These are phyloP conservation scores for Sinocyclocheilus maitianheensis DNA, from an alignment of 2,113 vertebrate species.

Conservation along the genomic window DNA sequence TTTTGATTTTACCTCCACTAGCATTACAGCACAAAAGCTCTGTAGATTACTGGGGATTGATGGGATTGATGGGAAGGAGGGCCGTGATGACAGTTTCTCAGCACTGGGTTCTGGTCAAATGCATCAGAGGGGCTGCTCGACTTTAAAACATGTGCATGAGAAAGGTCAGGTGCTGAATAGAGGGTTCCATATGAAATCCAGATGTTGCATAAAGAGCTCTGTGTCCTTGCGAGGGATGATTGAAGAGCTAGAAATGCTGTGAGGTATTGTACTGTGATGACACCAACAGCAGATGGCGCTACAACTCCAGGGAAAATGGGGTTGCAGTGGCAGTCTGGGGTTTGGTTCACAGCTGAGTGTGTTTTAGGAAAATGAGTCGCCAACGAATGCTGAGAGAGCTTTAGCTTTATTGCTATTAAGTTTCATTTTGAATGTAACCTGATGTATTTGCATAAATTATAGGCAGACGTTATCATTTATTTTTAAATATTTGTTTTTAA, in stretches of 20 bases:
- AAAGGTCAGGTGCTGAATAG: conserved; percentile 40
- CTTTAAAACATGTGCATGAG: conserved; percentile 43
- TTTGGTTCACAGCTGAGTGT: conserved; percentile 79
- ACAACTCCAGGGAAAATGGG: conserved; percentile 80
- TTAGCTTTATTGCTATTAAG: conserved; percentile 56
- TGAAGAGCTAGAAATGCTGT: conserved; percentile 46
- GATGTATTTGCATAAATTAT: conserved; percentile 32
- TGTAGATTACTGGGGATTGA: conserved; percentile 50
- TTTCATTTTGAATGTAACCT: conserved; percentile 57
- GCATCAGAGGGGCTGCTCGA: conserved; percentile 23
- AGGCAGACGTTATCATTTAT: not conserved
- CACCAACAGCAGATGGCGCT: conserved; percentile 83
- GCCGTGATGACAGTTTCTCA: conserved; percentile 44
- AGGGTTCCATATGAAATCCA: conserved; percentile 48
- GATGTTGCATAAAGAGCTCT: conserved; percentile 48
- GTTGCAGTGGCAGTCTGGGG: conserved; percentile 74
- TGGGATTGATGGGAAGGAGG: conserved; percentile 2
- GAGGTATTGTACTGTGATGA: conserved; percentile 70
- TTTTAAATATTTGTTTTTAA: not conserved
- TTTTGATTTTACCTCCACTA: conserved; percentile 42
- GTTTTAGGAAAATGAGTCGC: conserved; percentile 76
- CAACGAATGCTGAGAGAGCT: conserved; percentile 53
- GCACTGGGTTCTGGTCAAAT: conserved; percentile 35
- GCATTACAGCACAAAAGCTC: conserved; percentile 37
- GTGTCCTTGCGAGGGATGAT: conserved; percentile 46